phyloP scores from a whole-genome alignment of 2,888 invertebrate species.

The Neoaliturus tenellus region DNA sequence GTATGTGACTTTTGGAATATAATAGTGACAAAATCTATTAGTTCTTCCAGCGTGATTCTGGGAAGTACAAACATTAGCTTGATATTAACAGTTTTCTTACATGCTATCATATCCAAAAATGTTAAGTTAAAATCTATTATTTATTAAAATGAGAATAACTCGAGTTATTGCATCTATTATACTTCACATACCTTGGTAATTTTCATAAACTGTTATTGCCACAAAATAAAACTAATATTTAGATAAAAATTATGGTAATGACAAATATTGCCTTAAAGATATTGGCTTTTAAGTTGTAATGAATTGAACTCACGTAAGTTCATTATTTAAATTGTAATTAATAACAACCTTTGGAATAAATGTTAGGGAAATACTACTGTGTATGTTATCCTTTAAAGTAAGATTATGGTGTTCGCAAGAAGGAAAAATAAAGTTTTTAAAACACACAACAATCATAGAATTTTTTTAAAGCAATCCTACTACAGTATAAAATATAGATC shows the following conservation, averaged over 20 bases:
- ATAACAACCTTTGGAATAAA: not conserved
- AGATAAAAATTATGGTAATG: not conserved
- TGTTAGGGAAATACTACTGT: no score
- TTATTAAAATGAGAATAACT: not conserved
- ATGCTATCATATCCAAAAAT: not conserved
- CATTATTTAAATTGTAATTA: no score
- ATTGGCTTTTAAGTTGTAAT: not conserved
- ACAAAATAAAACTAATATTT: not conserved
- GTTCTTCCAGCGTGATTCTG: not conserved
- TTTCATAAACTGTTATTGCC: not conserved
- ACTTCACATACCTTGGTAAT: not conserved
- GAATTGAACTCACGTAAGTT: no score
- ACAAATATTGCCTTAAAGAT: not conserved
- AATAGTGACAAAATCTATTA: not conserved
- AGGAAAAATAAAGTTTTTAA: no score
- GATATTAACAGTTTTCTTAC: not conserved
- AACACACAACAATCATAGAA: no score
- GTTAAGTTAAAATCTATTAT: not conserved
- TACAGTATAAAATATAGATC: no score
- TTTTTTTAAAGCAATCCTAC: no score
- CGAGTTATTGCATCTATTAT: not conserved
- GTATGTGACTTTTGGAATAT: not conserved
- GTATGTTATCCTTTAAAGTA: no score
- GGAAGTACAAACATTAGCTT: not conserved
- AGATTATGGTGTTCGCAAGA: no score